A percentile compares a stretch with the other conserved stretches of the same genome.
phyloP scores from a whole-genome alignment of 2,113 vertebrate species.

The rabbit (Oryctolagus cuniculus) region mOryCun1.1 NC_091433.1:135039501-135040000 shows the following conservation, averaged over 20 bases:
- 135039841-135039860: neutral
- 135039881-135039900: neutral
- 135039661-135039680: neutral
- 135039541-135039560: neutral
- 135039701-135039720: neutral
- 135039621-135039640: neutral
- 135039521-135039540: neutral
- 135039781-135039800: neutral
- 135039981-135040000: too few relatives aligned
- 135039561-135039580: neutral
- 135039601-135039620: neutral
- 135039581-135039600: neutral
- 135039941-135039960: too few relatives aligned
- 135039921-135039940: neutral
- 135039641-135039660: neutral
- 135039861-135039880: neutral
- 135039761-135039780: neutral
- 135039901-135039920: neutral
- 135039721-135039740: neutral
- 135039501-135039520: neutral
- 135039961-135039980: too few relatives aligned
- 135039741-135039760: neutral
- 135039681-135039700: neutral
- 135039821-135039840: neutral
- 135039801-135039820: neutral